Base-by-base conservation (phyloP, 2,888 invertebrate genomes). In the Phragmatobia fuliginosa region DNA sequence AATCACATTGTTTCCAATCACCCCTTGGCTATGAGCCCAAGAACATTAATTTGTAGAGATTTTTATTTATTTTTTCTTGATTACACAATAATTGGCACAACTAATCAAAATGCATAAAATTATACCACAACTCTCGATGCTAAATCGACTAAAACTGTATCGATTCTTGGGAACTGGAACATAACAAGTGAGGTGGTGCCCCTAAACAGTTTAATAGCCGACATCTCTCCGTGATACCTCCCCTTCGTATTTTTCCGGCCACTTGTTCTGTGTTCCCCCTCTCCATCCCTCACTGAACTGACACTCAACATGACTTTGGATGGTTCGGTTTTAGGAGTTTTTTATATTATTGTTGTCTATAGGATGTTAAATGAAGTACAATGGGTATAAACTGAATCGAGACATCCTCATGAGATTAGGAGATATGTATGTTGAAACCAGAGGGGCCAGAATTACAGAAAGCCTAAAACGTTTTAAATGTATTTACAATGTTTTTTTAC, bases 211-310 rank as follows among this genome's bases (percentile, higher is more conserved):
- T 80, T 81, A 84, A 84, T 84, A 83, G 83, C 78, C 80, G 82
- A 81, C 82, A 74, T 80, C 75, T 80, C 81, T 78, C 71, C 80
- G 80, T 79, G 81, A 84, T 84, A 76, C 81, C 70, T 76, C 86
- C 83, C 86, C 87, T 83, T 77, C 76, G 81, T 85, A 85, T 87
- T 88, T 88, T 88, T 84, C 85, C 86, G 83, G 84, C 79, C 87
- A 86, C 87, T 87, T 86, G 84, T 84, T 72, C 66, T 32, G 45
- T 33, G 56, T 66, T 84, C 83, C 82, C 83, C 81, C 83, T 78
- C 79, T 80, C 80, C 79, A 80, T 81, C 78, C 80, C 82, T 78
- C 81, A 65, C 74, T 77, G 75, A 75, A 68, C 70, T 76, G 70
- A 76, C 81, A 73, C 74, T 81, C 72, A 70, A 81, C 72, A 75